phyloP scores from a whole-genome alignment of 2,113 vertebrate genomes.

The Daphoenositta chrysoptera region DNA sequence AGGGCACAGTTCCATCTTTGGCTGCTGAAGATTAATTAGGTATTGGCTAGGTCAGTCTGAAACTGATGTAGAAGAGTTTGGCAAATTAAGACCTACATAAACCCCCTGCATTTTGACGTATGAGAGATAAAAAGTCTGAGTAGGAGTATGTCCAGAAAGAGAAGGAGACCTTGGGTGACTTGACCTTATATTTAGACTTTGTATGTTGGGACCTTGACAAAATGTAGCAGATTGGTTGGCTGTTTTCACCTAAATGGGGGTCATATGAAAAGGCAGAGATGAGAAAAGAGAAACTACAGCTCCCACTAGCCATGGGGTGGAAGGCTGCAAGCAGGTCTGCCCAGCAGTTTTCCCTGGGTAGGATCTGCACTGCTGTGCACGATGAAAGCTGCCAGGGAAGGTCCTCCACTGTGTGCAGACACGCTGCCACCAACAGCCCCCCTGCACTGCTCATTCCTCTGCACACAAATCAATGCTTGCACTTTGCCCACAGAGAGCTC shows the following conservation, averaged over 20 bases:
- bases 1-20: background rate
- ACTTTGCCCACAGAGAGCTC: conserved; percentile 28
- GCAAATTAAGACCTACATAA: background rate
- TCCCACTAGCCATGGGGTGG: background rate
- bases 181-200: background rate
- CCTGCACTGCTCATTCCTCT: background rate
- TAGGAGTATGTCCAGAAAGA: background rate
- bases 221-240: background rate
- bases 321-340: background rate
- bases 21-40: background rate
- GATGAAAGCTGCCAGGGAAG: background rate
- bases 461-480: background rate
- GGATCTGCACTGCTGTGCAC: background rate
- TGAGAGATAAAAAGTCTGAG: background rate
- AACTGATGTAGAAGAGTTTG: background rate
- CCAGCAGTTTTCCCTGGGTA: background rate
- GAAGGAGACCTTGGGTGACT: background rate
- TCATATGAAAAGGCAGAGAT: background rate
- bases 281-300: background rate
- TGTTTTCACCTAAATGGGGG: background rate
- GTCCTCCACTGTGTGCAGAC: background rate
- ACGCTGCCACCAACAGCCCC: background rate
- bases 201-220: background rate
- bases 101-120: background rate
- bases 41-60: background rate